These are phyloP conservation scores for Amphiprion percula DNA, from an alignment of 2,113 vertebrate genomes.

Conservation along the genomic window DNA sequence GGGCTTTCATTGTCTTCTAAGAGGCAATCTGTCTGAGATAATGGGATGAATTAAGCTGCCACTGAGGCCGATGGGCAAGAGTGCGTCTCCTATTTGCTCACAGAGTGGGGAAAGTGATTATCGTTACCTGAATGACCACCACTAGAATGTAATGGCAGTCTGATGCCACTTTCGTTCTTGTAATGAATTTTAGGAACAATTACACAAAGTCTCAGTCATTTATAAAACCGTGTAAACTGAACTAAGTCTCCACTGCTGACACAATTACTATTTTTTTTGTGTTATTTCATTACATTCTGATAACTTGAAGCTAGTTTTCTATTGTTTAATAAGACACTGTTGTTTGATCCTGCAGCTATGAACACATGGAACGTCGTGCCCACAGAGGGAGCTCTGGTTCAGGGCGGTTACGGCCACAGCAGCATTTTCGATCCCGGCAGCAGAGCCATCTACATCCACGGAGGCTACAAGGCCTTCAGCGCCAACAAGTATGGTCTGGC, in stretches of 20 bases:
- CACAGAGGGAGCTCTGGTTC: slow-evolving; percentile 91
- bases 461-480: slow-evolving; percentile 97
- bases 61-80: background rate
- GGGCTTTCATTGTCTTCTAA: slow-evolving; percentile 9
- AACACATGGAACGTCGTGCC: slow-evolving; percentile 89
- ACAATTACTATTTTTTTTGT: too few species aligned
- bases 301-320: background rate
- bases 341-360: slow-evolving; percentile 77
- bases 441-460: slow-evolving; percentile 91
- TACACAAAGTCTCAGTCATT: too few species aligned
- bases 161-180: background rate
- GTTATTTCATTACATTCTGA: background rate
- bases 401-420: slow-evolving; percentile 97
- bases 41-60: slow-evolving; percentile 9
- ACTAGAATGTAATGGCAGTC: background rate
- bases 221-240: too few species aligned
- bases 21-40: slow-evolving; percentile 24
- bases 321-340: background rate
- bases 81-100: background rate
- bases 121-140: slow-evolving; percentile 3
- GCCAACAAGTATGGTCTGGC: slow-evolving; percentile 97
- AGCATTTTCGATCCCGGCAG: slow-evolving; percentile 92
- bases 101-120: background rate
- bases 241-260: background rate
- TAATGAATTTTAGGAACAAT: background rate